These are phyloP conservation scores for Lacanobia oleracea DNA, from an alignment of 2,888 invertebrate species.

Conservation along the genomic window DNA sequence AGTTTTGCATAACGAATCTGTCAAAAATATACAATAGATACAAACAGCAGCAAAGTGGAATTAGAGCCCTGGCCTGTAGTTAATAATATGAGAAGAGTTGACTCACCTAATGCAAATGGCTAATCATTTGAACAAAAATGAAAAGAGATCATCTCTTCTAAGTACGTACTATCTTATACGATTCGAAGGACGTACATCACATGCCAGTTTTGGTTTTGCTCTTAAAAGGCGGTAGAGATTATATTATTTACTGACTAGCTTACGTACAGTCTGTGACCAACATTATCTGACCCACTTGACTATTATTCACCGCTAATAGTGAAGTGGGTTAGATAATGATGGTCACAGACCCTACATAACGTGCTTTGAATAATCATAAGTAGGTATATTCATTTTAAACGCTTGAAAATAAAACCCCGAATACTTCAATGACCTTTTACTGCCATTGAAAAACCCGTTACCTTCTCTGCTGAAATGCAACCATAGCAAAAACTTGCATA, in stretches of 20 bases:
- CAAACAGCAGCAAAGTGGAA: too few relatives aligned
- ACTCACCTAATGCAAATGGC: too few relatives aligned
- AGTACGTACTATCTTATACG: background rate
- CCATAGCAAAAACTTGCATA: constrained; percentile 36
- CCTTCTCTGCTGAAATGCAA: constrained; percentile 18
- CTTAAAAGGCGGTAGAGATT: background rate
- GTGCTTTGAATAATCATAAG: background rate
- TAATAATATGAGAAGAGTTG: too few relatives aligned
- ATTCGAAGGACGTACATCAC: constrained; percentile 3
- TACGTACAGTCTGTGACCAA: too few relatives aligned
- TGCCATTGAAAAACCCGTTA: constrained; percentile 23
- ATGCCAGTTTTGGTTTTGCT: constrained; percentile 19
- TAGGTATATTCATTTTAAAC: constrained; percentile 4
- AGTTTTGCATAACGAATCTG: too few relatives aligned
- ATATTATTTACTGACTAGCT: background rate
- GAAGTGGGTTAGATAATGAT: too few relatives aligned
- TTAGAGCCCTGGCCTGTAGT: too few relatives aligned
- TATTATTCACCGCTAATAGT: too few relatives aligned
- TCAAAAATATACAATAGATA: too few relatives aligned
- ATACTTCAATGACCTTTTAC: constrained; percentile 4
- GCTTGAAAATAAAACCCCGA: constrained; percentile 17
- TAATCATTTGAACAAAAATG: too few relatives aligned
- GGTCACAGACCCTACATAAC: too few relatives aligned
- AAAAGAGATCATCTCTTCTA: background rate
- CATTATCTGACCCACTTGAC: too few relatives aligned